A percentile compares a stretch with the other conserved stretches of the same genome.
Evolutionary conservation across 2,888 invertebrate species (phyloP).

Genomic region (Hemithea aestivaria): DNA sequence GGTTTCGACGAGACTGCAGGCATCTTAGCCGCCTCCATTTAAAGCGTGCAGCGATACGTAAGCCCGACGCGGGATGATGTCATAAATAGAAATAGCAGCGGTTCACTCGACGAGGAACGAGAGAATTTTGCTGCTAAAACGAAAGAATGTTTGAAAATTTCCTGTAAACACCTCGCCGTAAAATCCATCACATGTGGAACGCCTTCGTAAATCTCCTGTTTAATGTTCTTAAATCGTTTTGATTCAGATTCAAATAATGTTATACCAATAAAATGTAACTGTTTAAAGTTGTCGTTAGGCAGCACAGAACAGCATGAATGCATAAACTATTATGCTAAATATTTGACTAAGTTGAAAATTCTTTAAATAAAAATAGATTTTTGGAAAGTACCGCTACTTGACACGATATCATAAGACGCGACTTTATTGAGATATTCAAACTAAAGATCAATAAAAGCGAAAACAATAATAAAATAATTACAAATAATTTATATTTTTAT

Average conservation of each 20-base stretch:
- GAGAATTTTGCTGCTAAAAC: conserved; percentile 64
- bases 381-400: conserved; percentile 11
- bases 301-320: conserved; percentile 9
- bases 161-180: conserved; percentile 37
- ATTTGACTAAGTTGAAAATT: conserved; percentile 7
- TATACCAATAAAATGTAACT: conserved; percentile 2
- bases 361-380: conserved; percentile 1
- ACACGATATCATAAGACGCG: conserved; percentile 8
- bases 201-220: conserved; percentile 5
- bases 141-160: conserved; percentile 45
- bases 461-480: too few relatives aligned
- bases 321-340: conserved; percentile 19
- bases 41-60: conserved; percentile 80
- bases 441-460: too few relatives aligned
- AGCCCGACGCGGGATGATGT: conserved; percentile 78
- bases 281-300: conserved; percentile 10
- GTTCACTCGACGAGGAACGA: conserved; percentile 54
- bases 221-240: conserved; percentile 1
- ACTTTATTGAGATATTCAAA: not conserved
- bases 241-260: not conserved
- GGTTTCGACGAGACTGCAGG: conserved; percentile 74
- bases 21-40: conserved; percentile 77
- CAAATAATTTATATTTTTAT: too few relatives aligned
- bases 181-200: conserved; percentile 4
- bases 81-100: conserved; percentile 80